A percentile compares a stretch with the other conserved stretches of the same genome.
Evolutionary conservation across 2,888 invertebrate species (phyloP).

Genomic region (Drosophila suboccidentalis): DNA sequence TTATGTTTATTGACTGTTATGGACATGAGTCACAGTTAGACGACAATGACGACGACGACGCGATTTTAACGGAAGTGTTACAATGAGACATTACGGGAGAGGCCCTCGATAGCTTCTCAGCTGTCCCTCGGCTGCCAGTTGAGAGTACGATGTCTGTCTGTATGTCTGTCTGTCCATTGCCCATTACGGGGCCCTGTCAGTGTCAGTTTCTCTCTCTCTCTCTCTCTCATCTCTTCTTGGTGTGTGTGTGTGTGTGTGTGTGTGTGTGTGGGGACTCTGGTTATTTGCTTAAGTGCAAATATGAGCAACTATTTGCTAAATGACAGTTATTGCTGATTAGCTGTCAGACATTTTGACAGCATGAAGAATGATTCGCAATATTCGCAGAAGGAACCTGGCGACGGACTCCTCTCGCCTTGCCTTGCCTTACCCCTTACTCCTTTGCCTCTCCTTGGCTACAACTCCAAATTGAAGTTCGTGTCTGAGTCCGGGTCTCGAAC

Average conservation of each 20-base stretch:
- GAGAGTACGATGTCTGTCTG: constrained; percentile 25
- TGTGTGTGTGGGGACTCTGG: constrained; percentile 35
- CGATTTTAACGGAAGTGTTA: constrained; percentile 78
- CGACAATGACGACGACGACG: constrained; percentile 55
- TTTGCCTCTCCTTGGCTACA: not conserved
- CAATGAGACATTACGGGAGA: constrained; percentile 69
- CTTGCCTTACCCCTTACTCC: too few relatives aligned
- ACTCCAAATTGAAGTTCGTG: not conserved
- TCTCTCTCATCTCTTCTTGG: constrained; percentile 3
- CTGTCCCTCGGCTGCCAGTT: constrained; percentile 45
- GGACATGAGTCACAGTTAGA: constrained; percentile 81
- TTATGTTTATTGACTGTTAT: constrained; percentile 83
- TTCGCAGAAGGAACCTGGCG: constrained; percentile 56
- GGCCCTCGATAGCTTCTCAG: constrained; percentile 47
- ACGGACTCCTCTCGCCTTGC: constrained; percentile 16
- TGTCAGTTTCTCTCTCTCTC: constrained; percentile 54
- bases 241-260: not conserved
- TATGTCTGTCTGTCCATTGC: constrained; percentile 41
- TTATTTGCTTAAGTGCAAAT: constrained; percentile 83
- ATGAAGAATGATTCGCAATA: constrained; percentile 78
- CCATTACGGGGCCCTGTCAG: constrained; percentile 67
- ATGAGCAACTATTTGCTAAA: constrained; percentile 83
- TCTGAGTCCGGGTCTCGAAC: constrained; percentile 1
- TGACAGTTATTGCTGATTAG: constrained; percentile 83
- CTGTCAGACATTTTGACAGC: constrained; percentile 82